phyloP scores from a whole-genome alignment of 2,113 vertebrate species.

The Malaclemys terrapin region DNA sequence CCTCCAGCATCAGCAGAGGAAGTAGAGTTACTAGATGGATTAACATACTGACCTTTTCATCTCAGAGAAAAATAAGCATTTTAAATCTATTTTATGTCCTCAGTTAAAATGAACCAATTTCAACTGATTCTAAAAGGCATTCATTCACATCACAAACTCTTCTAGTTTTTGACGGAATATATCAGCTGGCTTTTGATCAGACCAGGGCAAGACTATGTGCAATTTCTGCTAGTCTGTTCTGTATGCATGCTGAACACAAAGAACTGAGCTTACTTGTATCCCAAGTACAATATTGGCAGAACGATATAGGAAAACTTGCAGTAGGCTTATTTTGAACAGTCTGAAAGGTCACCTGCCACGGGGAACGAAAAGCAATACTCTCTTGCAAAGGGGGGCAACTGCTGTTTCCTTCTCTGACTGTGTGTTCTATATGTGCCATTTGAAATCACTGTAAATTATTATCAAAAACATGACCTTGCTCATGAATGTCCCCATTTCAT shows the following conservation, averaged over 20 bases:
- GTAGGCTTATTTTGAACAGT: not conserved
- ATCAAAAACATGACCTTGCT: not conserved
- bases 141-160: not conserved
- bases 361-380: not conserved
- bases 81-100: not conserved
- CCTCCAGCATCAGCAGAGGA: not conserved
- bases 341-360: not conserved
- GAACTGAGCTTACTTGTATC: not conserved
- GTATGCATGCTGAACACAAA: not conserved
- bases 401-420: not conserved
- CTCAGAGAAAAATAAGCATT: rapidly evolving
- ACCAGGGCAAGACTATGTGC: not conserved
- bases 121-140: rapidly evolving
- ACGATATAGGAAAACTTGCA: not conserved
- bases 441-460: not conserved
- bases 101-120: not conserved
- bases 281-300: not conserved
- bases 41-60: not conserved
- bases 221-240: not conserved
- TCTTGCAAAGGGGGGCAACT: not conserved
- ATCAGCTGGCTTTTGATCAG: not conserved
- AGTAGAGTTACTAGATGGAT: not conserved
- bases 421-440: not conserved
- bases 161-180: not conserved
- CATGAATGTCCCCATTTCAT: not conserved